Conservation (phyloP, 2,113 vertebrate species). For the Tauraco erythrolophus region DNA sequence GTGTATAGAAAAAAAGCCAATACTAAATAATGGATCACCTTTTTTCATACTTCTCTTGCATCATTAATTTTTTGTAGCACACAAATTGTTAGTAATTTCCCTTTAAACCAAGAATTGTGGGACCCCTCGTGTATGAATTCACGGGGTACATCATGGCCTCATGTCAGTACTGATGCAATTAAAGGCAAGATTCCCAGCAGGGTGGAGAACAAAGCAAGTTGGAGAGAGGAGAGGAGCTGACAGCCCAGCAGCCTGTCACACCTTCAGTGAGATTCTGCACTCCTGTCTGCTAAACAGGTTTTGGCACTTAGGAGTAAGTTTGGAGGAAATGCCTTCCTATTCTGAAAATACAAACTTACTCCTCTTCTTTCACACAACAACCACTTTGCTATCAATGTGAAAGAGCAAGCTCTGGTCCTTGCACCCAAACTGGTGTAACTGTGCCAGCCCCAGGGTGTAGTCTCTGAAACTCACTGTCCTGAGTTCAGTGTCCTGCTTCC, state of each 20-base stretch:
- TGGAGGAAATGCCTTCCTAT: neutral
- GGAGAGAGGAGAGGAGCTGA: neutral
- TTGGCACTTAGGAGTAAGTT: neutral
- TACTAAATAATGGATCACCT: constrained; percentile 19
- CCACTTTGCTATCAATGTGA: accelerated
- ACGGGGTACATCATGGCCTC: neutral
- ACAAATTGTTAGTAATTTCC: neutral
- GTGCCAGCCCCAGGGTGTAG: neutral
- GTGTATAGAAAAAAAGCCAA: constrained; percentile 12
- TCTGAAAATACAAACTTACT: neutral
- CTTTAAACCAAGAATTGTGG: neutral
- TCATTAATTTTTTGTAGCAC: neutral
- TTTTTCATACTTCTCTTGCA: constrained; percentile 4
- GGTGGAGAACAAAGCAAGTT: neutral
- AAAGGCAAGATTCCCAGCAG: neutral
- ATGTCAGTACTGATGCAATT: neutral
- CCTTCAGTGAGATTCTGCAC: neutral
- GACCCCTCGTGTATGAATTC: neutral
- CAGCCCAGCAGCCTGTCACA: neutral
- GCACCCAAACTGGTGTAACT: too few species aligned
- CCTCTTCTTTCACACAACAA: neutral
- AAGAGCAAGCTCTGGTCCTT: neutral
- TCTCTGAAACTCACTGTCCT: neutral
- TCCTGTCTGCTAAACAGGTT: neutral
- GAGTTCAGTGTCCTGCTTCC: neutral